Conservation (phyloP, 2,888 invertebrate species). For the Cephus runcator region DNA sequence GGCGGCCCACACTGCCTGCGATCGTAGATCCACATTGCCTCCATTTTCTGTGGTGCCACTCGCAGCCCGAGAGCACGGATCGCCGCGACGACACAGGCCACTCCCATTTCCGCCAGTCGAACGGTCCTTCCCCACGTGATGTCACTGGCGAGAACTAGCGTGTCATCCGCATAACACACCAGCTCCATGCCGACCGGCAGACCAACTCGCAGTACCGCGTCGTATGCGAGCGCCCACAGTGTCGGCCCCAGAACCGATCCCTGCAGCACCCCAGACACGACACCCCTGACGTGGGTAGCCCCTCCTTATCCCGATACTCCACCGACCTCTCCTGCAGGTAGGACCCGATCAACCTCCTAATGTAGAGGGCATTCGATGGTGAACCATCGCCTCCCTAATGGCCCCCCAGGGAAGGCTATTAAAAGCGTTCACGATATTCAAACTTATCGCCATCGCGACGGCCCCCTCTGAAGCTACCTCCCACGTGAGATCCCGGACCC, state of each 20-base stretch:
- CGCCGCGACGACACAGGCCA: background rate
- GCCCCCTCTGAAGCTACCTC: background rate
- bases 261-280: slow-evolving; percentile 9
- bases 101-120: background rate
- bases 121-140: background rate
- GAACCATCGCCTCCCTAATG: no score
- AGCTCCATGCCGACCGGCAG: background rate
- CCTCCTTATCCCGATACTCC: background rate
- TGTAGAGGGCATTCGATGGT: background rate
- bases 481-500: no score
- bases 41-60: background rate
- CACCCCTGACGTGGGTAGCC: background rate
- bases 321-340: background rate
- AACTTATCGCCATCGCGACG: no score
- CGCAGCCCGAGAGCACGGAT: background rate
- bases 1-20: no score
- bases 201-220: background rate
- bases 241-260: background rate
- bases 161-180: slow-evolving; percentile 11
- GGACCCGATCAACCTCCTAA: background rate
- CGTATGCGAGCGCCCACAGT: slow-evolving; percentile 1
- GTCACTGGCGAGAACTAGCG: background rate
- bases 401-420: no score
- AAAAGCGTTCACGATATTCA: no score
- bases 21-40: no score